Evolutionary conservation across 2,113 vertebrate genomes (phyloP).

Genomic region (Neogobius melanostomus): DNA sequence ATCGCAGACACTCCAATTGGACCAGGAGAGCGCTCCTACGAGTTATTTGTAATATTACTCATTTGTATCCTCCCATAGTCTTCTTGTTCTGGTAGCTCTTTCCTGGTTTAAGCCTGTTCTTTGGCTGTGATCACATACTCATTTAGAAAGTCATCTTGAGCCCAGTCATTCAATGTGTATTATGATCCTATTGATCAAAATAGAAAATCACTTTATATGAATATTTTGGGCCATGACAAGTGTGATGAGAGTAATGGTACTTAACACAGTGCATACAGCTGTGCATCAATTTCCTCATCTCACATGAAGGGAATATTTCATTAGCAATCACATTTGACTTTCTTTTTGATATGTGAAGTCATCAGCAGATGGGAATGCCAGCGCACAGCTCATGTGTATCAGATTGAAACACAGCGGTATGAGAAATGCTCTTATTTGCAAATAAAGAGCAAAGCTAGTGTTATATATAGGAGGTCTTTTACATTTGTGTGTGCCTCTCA

Average conservation of each 20-base stretch:
- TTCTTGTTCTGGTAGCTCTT: conserved; percentile 49
- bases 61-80: conserved; percentile 25
- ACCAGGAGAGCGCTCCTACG: too few species aligned
- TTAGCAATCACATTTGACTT: conserved; percentile 50
- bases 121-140: conserved; percentile 50
- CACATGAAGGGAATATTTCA: conserved; percentile 45
- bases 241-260: conserved; percentile 19
- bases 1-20: too few species aligned
- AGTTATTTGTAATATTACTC: conserved; percentile 26
- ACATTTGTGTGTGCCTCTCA: conserved; percentile 39
- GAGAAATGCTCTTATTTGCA: neutral
- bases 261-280: conserved; percentile 34
- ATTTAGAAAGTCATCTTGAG: conserved; percentile 53
- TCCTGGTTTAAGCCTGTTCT: conserved; percentile 55
- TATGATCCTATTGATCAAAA: conserved; percentile 58
- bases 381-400: conserved; percentile 17
- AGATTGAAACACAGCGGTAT: conserved; percentile 8
- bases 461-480: neutral
- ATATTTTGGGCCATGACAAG: conserved; percentile 50
- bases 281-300: conserved; percentile 36
- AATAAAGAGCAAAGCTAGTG: neutral
- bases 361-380: conserved; percentile 54
- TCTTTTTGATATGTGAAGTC: conserved; percentile 54
- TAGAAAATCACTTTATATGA: conserved; percentile 50
- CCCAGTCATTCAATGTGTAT: conserved; percentile 57